phyloP scores from a whole-genome alignment of 2,888 invertebrate species.

The Spialia ferax region DNA sequence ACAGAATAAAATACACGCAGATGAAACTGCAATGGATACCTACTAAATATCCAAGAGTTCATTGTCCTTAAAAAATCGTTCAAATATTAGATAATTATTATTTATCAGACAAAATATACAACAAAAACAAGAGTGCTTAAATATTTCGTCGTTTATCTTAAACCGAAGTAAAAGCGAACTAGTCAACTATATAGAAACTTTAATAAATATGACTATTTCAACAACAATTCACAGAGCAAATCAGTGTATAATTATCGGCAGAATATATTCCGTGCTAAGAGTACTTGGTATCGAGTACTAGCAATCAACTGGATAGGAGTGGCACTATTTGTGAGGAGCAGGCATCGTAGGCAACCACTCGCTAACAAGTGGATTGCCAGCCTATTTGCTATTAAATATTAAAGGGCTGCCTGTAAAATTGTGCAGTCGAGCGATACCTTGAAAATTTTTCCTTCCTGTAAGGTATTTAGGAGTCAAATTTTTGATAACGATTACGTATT shows the following conservation, averaged over 20 bases:
- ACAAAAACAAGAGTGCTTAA: no score
- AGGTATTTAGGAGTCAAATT: not conserved
- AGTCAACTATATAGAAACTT: no score
- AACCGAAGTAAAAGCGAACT: no score
- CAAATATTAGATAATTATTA: no score
- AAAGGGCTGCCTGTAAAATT: constrained; percentile 8
- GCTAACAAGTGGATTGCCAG: constrained; percentile 28
- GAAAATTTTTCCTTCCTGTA: not conserved
- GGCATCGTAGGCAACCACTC: constrained; percentile 26
- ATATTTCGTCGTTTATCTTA: no score
- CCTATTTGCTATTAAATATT: constrained; percentile 29
- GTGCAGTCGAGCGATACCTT: not conserved
- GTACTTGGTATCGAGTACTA: constrained; percentile 23
- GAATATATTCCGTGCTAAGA: constrained; percentile 29
- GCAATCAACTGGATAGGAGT: constrained; percentile 35
- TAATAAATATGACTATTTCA: no score
- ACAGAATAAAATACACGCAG: no score
- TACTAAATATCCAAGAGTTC: no score
- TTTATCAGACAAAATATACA: no score
- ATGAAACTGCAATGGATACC: no score
- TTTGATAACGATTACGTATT: not conserved
- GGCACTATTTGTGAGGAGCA: constrained; percentile 32
- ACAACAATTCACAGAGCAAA: constrained; percentile 22
- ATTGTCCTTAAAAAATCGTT: no score
- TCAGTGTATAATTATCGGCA: constrained; percentile 32